phyloP scores from a whole-genome alignment of 2,113 vertebrate genomes.

The human (Homo sapiens) region DNA sequence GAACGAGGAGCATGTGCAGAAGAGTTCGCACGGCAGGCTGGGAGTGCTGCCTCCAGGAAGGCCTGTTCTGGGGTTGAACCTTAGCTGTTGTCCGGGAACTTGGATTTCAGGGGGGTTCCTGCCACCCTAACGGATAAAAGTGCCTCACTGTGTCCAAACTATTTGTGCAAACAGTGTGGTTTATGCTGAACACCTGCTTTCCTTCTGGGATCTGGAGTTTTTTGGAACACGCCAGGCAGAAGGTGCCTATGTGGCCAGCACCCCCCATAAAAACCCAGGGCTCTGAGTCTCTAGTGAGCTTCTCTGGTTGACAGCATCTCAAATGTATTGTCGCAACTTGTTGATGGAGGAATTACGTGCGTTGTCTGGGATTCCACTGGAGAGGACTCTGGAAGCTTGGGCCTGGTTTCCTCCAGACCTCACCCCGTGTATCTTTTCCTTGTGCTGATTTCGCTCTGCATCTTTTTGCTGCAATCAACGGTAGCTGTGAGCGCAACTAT shows the following conservation, averaged over 20 bases:
- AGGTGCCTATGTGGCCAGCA: neutral
- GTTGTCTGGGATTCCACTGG: neutral
- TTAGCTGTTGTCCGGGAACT: no score
- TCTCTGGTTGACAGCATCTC: neutral
- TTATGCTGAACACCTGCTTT: neutral
- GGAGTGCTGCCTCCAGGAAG: no score
- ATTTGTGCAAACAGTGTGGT: accelerated
- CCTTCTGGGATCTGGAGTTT: neutral
- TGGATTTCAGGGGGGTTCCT: no score
- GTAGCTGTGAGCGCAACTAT: accelerated
- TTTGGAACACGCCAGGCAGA: neutral
- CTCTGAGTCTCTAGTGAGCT: neutral
- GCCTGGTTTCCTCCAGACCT: neutral
- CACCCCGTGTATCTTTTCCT: no score
- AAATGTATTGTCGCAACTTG: accelerated
- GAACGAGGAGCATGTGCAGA: no score
- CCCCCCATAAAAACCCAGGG: no score
- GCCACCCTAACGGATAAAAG: neutral
- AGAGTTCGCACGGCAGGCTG: no score
- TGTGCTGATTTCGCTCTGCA: neutral
- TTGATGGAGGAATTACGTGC: accelerated
- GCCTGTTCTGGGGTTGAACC: no score
- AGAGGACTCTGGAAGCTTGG: neutral
- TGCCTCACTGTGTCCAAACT: neutral
- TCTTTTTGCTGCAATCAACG: no score